Evolutionary conservation across 2,113 vertebrate genomes (phyloP).

Genomic region (Archilochus colubris): DNA sequence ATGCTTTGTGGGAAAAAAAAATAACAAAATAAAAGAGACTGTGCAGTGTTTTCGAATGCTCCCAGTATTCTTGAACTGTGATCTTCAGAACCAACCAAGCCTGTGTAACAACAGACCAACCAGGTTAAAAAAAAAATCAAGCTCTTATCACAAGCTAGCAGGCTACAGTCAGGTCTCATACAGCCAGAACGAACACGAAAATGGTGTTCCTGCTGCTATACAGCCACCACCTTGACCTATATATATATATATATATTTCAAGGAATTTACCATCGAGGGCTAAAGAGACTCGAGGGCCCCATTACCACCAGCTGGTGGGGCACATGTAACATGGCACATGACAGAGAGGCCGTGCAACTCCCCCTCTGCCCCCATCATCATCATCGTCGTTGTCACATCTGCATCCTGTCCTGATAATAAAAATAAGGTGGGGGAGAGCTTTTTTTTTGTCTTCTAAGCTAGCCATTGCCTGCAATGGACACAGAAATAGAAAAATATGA

Average conservation of each 20-base stretch:
- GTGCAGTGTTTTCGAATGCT: constrained; percentile 37
- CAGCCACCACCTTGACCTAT: background rate
- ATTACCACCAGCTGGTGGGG: background rate
- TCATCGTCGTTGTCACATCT: background rate
- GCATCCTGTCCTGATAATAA: background rate
- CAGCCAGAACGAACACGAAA: constrained; percentile 29
- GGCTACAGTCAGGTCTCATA: constrained; percentile 18
- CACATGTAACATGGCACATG: background rate
- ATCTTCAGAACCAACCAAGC: constrained; percentile 24
- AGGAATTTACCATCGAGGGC: background rate
- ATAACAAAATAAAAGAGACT: background rate
- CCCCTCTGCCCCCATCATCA: background rate
- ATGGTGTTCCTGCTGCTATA: constrained; percentile 25
- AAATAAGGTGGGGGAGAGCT: background rate
- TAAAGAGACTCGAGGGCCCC: background rate
- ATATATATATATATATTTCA: background rate
- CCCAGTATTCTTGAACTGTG: background rate
- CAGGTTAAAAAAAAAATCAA: constrained; percentile 25
- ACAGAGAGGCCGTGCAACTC: background rate
- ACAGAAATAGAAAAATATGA: constrained; percentile 65
- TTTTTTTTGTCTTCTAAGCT: constrained; percentile 14
- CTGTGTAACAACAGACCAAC: background rate
- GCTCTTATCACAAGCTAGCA: constrained; percentile 33
- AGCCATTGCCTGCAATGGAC: constrained; percentile 79
- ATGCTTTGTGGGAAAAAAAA: background rate